Evolutionary conservation across 2,113 vertebrate species (phyloP).

Genomic region (Gulo gulo): DNA sequence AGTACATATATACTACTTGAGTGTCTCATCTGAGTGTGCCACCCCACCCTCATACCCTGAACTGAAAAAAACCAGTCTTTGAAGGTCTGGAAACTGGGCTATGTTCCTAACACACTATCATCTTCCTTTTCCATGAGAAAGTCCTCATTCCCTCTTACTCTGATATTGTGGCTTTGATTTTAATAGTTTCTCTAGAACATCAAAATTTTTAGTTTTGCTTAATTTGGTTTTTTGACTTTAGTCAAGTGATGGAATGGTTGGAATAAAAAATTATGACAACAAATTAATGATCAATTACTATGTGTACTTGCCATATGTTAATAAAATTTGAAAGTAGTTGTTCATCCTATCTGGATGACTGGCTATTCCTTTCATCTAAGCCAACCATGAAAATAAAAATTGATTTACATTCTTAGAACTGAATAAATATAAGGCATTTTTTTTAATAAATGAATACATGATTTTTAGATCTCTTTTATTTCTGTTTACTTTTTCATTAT

Average conservation of each 20-base stretch:
- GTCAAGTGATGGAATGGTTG: not conserved
- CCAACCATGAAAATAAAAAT: constrained; percentile 20
- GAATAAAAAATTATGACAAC: not conserved
- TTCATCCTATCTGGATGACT: constrained; percentile 7
- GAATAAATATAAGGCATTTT: constrained; percentile 11
- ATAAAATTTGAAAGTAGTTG: constrained; percentile 6
- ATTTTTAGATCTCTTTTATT: constrained; percentile 5
- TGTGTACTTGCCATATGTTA: not conserved
- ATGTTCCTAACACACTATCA: accelerated
- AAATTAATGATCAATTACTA: constrained; percentile 19
- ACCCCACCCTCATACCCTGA: not conserved
- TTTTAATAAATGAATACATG: not conserved
- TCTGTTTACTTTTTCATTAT: not conserved
- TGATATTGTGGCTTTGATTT: not conserved
- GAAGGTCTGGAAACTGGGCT: accelerated
- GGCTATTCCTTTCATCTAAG: constrained; percentile 18
- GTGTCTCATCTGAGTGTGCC: too few species aligned
- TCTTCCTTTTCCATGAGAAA: not conserved
- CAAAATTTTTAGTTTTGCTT: constrained; percentile 3
- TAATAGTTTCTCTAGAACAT: not conserved
- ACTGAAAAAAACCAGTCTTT: not conserved
- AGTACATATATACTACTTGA: not conserved
- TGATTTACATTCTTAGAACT: not conserved
- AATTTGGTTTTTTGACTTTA: constrained; percentile 1
- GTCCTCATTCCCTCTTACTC: not conserved